Evolutionary conservation across 2,797 vertebrate genomes (phyloP).

Genomic region (Sebastes matsubarae): DNA sequence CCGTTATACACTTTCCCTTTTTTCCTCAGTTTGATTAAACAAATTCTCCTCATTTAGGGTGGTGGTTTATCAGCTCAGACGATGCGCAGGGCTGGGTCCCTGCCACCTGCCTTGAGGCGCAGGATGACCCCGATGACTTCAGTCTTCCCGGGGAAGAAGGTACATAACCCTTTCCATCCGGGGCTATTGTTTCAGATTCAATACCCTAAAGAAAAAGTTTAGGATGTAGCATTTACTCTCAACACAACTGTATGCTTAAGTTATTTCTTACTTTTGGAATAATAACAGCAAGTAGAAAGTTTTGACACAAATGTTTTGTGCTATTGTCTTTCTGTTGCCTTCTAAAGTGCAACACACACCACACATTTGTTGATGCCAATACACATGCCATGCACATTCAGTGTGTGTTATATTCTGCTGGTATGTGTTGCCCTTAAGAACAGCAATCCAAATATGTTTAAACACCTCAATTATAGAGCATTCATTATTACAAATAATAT

Average conservation of each 20-base stretch:
- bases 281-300: neutral
- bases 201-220: neutral
- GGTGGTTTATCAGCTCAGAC: conserved; percentile 97
- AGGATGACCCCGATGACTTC: conserved; percentile 96
- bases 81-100: conserved; percentile 99
- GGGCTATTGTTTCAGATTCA: neutral
- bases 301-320: neutral
- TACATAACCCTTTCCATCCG: conserved; percentile 57
- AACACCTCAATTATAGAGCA: neutral
- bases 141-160: conserved; percentile 93
- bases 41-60: conserved; percentile 80
- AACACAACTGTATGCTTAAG: neutral
- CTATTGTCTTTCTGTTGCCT: neutral
- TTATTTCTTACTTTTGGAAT: neutral
- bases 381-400: neutral
- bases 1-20: neutral
- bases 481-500: neutral
- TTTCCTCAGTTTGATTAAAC: neutral
- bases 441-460: neutral
- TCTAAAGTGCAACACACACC: neutral
- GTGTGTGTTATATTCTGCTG: neutral
- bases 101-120: conserved; percentile 95
- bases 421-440: neutral
- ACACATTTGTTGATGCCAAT: neutral
- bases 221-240: neutral